A percentile compares a stretch with the other conserved stretches of the same genome.
phyloP scores from a whole-genome alignment of 1,140 invertebrate species.

The Homalodisca vitripennis region DNA sequence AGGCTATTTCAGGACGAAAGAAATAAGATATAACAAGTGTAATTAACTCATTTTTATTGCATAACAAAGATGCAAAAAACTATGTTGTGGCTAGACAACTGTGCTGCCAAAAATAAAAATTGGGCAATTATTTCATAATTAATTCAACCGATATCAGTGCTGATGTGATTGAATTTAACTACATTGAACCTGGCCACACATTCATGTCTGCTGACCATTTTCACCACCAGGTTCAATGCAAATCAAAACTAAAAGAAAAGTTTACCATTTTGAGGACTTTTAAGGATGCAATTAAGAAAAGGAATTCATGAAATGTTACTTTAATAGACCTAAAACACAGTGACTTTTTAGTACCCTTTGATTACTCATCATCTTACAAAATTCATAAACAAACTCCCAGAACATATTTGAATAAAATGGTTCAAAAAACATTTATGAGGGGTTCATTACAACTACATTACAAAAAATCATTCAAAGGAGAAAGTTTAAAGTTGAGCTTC shows the following conservation, averaged over 20 bases:
- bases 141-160: constrained; percentile 39
- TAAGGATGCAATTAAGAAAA: constrained; percentile 6
- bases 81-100: constrained; percentile 40
- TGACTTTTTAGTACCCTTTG: constrained; percentile 11
- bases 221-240: constrained; percentile 42
- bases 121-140: constrained; percentile 34
- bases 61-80: constrained; percentile 30
- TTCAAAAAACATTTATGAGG: constrained; percentile 9
- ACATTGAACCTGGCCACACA: constrained; percentile 44
- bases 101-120: constrained; percentile 38
- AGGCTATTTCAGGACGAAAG: constrained; percentile 38
- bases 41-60: constrained; percentile 29
- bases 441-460: constrained; percentile 5
- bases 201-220: constrained; percentile 44
- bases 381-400: too few species aligned
- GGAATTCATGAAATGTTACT: constrained; percentile 9
- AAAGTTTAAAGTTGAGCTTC: not conserved
- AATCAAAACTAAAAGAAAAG: constrained; percentile 10
- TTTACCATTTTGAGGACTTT: constrained; percentile 16
- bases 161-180: constrained; percentile 34
- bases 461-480: not conserved
- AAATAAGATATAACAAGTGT: constrained; percentile 38
- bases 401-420: too few species aligned
- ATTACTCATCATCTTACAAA: too few species aligned
- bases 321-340: not conserved